A percentile compares a stretch with the other conserved stretches of the same genome.
Evolutionary conservation across 2,797 vertebrate genomes (phyloP).

Genomic region (Choloepus didactylus): DNA sequence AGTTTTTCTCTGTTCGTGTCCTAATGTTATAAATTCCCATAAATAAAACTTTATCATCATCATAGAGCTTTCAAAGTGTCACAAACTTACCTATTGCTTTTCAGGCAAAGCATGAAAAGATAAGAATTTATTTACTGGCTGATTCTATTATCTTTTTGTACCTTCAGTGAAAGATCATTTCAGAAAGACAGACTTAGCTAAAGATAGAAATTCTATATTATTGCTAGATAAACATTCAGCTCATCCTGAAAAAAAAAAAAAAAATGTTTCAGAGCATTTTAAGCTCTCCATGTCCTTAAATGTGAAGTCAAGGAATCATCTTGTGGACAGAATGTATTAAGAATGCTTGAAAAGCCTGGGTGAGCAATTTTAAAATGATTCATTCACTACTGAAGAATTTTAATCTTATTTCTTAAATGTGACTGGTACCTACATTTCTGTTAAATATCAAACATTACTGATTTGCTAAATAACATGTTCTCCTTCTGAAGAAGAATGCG

Average conservation of each 20-base stretch:
- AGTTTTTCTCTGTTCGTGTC: slow-evolving; percentile 11
- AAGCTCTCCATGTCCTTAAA: background rate
- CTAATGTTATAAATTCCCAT: slow-evolving; percentile 16
- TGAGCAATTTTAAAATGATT: slow-evolving; percentile 33
- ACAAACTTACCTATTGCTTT: slow-evolving; percentile 33
- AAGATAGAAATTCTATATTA: slow-evolving; percentile 14
- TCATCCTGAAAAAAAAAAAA: background rate
- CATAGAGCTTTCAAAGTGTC: background rate
- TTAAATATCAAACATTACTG: slow-evolving; percentile 18
- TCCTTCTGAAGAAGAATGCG: slow-evolving; percentile 14
- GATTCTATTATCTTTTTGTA: slow-evolving; percentile 38
- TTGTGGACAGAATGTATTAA: slow-evolving; percentile 16
- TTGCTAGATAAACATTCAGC: background rate
- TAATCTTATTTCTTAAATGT: slow-evolving; percentile 57
- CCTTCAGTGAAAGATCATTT: slow-evolving; percentile 63
- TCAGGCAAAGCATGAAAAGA: slow-evolving; percentile 31
- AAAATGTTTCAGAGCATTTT: background rate
- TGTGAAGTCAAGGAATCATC: slow-evolving; percentile 36
- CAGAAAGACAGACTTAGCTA: slow-evolving; percentile 51
- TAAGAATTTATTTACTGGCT: slow-evolving; percentile 57
- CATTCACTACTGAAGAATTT: background rate
- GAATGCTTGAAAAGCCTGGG: slow-evolving; percentile 16
- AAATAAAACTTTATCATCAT: slow-evolving; percentile 22
- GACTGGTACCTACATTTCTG: background rate
- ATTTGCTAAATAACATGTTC: slow-evolving; percentile 23